phyloP scores from a whole-genome alignment of 2,113 vertebrate genomes.

The Rhea pennata region DNA sequence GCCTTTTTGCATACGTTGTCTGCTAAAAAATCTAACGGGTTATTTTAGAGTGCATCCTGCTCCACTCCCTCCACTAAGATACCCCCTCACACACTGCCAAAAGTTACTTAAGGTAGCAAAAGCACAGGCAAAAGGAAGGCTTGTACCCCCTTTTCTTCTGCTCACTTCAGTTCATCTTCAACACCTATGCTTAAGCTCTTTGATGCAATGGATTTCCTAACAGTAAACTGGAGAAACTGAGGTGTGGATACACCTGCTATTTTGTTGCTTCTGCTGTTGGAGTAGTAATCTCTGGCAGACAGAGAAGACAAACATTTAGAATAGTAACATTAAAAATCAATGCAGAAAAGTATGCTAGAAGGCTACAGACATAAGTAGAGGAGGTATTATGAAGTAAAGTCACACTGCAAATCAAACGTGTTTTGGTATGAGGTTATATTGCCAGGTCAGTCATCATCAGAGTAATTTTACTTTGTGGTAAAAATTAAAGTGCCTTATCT shows the following conservation, averaged over 20 bases:
- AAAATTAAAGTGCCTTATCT: neutral
- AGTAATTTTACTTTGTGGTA: neutral
- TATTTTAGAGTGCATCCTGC: neutral
- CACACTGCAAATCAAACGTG: neutral
- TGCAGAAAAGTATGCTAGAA: neutral
- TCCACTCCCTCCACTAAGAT: neutral
- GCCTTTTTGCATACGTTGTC: neutral
- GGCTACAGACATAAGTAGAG: neutral
- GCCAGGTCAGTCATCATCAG: neutral
- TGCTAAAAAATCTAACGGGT: neutral
- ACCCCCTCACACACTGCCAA: accelerated
- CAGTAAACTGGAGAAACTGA: neutral
- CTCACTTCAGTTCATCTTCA: neutral
- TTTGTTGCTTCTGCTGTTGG: neutral
- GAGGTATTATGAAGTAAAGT: neutral
- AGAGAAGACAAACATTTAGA: neutral
- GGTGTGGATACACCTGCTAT: neutral
- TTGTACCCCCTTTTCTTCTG: neutral
- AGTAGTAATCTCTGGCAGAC: neutral
- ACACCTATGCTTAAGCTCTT: neutral
- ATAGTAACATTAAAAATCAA: neutral
- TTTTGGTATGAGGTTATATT: neutral
- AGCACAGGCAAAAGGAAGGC: neutral
- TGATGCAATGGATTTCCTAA: neutral
- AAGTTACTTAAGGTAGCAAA: neutral